Evolutionary conservation across 2,113 vertebrate genomes (phyloP), one percentile per base, ranked within the genome.

Genomic region (Bubo blakistoni): DNA sequence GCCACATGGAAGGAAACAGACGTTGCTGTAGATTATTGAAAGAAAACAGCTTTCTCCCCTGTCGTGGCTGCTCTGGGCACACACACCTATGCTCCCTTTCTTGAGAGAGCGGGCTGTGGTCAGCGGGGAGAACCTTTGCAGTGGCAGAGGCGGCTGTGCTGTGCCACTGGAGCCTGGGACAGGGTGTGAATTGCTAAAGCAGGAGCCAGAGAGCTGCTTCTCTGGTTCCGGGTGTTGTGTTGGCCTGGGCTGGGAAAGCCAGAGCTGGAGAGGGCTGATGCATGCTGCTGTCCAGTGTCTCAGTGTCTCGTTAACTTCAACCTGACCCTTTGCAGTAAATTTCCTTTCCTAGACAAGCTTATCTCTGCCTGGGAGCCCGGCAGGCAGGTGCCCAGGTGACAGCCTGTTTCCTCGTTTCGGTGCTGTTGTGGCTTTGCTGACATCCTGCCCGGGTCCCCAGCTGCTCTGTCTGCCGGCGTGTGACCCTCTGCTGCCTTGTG

Each of bases 301-400:
- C 44, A 46, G 44, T 46, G 44, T 46, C 44, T 46, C 16, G 0
- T 30, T 59, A 52, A 49, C 90, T 81, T 78, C 87, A 72, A 5
- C 52, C 89, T 49, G 74, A 65, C 69, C 55, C 86, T 77, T 29
- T 26, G 81, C 78, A 77, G 70, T 22, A 5, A 19, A 17, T 92
- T 91, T 90, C 87, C 90, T 86, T 34, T 94, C 70, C 87, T 54
- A 70, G 73, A 34, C 55, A 21, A 8, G 90, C 59, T 81, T 81
- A 65, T 81, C 92, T 77, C 19, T 44, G 81, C 34, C 66, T 3
- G 10, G 66, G 82, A 76, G 87, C 61, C n/a, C 7, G 18, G 93
- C 91, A 96, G 71, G 67, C 93, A 95, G 94, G 94, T 96, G 94
- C 88, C 55, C 79, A 46, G 66, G 65, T 57, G 93, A 76, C 91